These are phyloP conservation scores for Glyphotaelius pellucidus DNA, from an alignment of 2,888 invertebrate species.

Conservation along the genomic window DNA sequence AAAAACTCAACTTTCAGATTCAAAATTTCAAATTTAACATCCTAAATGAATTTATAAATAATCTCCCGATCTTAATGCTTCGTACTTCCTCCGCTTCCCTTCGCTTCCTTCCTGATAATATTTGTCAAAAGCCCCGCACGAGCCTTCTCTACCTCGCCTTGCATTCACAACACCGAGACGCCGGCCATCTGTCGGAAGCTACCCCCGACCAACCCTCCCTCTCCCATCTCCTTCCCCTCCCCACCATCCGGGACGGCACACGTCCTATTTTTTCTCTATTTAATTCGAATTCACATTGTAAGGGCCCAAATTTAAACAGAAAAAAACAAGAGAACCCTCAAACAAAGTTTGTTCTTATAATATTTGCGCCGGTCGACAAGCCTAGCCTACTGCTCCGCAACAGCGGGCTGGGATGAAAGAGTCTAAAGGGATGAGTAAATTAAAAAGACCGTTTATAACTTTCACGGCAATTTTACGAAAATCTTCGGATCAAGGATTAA, in stretches of 20 bases:
- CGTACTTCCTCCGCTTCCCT: not conserved
- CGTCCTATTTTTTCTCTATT: constrained; percentile 64
- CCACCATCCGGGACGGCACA: constrained; percentile 48
- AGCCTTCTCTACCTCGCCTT: constrained; percentile 5
- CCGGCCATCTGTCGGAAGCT: constrained; percentile 66
- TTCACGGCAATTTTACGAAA: no score
- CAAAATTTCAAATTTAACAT: not conserved
- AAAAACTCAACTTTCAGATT: not conserved
- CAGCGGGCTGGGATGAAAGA: not conserved
- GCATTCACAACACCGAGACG: constrained; percentile 43
- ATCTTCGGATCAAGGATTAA: no score
- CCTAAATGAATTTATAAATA: not conserved
- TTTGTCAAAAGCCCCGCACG: constrained; percentile 60
- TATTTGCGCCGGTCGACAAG: constrained; percentile 48
- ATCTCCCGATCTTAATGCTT: not conserved
- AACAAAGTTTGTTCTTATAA: constrained; percentile 55
- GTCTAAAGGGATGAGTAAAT: not conserved
- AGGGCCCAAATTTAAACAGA: constrained; percentile 51
- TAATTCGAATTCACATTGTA: constrained; percentile 62
- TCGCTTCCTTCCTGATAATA: constrained; percentile 57
- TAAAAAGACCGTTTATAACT: not conserved
- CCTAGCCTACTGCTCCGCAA: not conserved
- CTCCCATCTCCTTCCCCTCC: no score
- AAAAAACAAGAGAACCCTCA: constrained; percentile 43
- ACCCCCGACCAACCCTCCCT: constrained; percentile 31